Evolutionary conservation across 2,113 vertebrate genomes (phyloP), one percentile per base, ranked within the genome.

Genomic region (Prunella fulvescens): DNA sequence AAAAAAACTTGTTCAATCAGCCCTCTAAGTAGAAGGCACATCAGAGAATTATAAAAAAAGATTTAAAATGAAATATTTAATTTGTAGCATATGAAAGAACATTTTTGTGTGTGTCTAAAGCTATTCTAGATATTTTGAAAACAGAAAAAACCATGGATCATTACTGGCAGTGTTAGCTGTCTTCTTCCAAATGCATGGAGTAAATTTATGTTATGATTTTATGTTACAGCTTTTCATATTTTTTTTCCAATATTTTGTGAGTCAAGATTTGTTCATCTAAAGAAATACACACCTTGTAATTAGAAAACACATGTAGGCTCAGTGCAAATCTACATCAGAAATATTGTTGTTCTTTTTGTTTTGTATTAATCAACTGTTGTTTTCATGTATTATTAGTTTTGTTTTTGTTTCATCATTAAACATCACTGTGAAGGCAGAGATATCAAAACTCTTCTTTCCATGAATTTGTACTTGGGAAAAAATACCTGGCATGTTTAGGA

Each of bases 201-300:
- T 29, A 73, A 18, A 24, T 65, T 61, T 69, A 28, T 25, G 7
- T 45, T 81, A n/a, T 23, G 13, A 81, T 53, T 28, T 37, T 37
- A 37, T 37, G 9, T 37, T 37, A 37, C 9, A 66, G 66, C 22
- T 33, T 78, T 61, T 65, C 6, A 4, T 42, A 2, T 8, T 3
- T 51, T 77, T 81, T 58, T 72, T 7, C 9, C 10, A 69, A 5
- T 53, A 81, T 69, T 26, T 77, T 15, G 4, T 0, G 0, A 10
- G 14, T 57, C 37, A 53, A 48, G 53, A 51, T 67, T 56, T 88
- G 15, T 48, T 89, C 7, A 22, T 35, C 44, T 60, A 54, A 70
- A 47, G 16, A 47, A 92, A 61, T 4, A 72, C 4, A 7, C 19
- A 28, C 4, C 12, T 86, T 37, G 45, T 56, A 6, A 23, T 40